Evolutionary conservation across 2,113 vertebrate species (phyloP), one percentile per base, ranked within the genome.

Genomic region (Alligator sinensis): DNA sequence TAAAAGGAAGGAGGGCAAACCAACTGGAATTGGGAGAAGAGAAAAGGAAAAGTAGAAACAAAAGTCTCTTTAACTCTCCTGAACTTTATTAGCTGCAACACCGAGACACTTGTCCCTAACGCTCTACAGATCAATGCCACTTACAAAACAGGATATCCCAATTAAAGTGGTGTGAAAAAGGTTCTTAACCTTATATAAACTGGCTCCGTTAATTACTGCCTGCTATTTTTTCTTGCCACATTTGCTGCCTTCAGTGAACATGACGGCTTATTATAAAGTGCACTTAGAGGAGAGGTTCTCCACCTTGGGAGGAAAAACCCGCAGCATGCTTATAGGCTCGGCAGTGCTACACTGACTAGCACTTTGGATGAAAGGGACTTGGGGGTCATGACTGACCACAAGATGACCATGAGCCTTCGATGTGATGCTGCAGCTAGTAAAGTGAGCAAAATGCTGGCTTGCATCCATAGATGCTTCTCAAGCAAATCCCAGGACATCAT

Each of bases 121-220:
- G 6, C 47, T 55, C 30, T 75, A 12, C 24, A 72, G 21, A 5
- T 28, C 57, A 25, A 18, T 1, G 58, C 38, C 68, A 58, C 13
- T 13, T 61, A 27, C 22, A 75, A 61, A 88, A 80, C 1, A 59
- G 47, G 76, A 91, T 89, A 89, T 68, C 38, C 38, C 54, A 8
- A 63, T 30, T 12, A 22, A 79, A 61, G 5, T 21, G 38, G 88
- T 34, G 64, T 64, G 66, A 27, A 57, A 18, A 80, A 66, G 18
- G 1, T 24, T 27, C 19, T 1, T 0, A 13, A 74, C 75, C 85
- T 60, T n/a, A 25, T 57, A 74, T 66, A 88, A 70, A 10, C 4
- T 1, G 1, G 4, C 38, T 80, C 28, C 1, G 0, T n/a, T 15
- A 55, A 0, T 0, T 66, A 12, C 27, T 1, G 2, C 30, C 28